Conservation (phyloP, 2,888 invertebrate species). For the Diplolepis rosae region DNA sequence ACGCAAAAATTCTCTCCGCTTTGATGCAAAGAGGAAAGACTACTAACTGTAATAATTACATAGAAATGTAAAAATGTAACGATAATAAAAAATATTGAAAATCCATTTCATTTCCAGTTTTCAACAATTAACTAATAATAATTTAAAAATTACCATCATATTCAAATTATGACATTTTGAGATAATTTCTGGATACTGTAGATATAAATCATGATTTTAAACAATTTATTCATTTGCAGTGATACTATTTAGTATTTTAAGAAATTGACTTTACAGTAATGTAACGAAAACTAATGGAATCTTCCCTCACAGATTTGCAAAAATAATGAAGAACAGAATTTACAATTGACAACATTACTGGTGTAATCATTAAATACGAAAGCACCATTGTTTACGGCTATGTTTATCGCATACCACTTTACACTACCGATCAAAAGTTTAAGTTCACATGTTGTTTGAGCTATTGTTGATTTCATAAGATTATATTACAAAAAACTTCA, state of each 20-base stretch:
- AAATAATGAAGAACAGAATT: background rate
- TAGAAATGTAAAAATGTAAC: conserved; percentile 19
- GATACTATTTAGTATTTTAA: too few relatives aligned
- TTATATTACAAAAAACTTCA: too few relatives aligned
- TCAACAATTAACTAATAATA: background rate
- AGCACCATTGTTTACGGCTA: background rate
- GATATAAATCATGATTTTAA: too few relatives aligned
- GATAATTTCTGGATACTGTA: too few relatives aligned
- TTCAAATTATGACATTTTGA: too few relatives aligned
- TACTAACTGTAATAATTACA: conserved; percentile 22
- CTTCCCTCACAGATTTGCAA: background rate
- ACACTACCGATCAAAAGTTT: too few relatives aligned
- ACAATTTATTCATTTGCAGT: too few relatives aligned
- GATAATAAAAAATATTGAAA: conserved; percentile 20
- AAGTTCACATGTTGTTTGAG: too few relatives aligned
- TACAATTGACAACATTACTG: background rate
- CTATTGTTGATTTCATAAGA: too few relatives aligned
- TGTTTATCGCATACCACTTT: background rate
- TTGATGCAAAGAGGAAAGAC: conserved; percentile 2
- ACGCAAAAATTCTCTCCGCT: background rate
- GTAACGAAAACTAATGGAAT: background rate
- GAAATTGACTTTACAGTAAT: background rate
- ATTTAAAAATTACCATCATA: too few relatives aligned
- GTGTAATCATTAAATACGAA: too few relatives aligned
- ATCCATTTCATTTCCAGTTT: conserved; percentile 37